Conservation (phyloP, 2,113 vertebrate genomes). For the Catharus bicknelli region DNA sequence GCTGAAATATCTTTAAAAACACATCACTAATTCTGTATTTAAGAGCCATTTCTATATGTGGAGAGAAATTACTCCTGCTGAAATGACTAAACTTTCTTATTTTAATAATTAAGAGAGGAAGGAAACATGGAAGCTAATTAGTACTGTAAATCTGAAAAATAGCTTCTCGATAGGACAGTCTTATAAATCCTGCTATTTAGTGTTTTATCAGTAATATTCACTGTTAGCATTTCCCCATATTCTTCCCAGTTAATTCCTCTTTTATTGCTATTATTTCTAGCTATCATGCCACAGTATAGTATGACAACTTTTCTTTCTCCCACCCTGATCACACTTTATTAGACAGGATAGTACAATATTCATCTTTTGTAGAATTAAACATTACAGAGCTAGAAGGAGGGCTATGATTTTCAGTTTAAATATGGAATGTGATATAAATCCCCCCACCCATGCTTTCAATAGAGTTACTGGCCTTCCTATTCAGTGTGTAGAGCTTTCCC, state of each 20-base stretch:
- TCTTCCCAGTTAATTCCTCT: not conserved
- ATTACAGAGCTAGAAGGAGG: not conserved
- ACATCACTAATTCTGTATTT: not conserved
- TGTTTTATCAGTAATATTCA: not conserved
- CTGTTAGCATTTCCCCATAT: not conserved
- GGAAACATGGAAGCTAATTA: not conserved
- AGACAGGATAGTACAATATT: not conserved
- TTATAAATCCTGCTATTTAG: constrained; percentile 8
- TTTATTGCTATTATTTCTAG: constrained; percentile 41
- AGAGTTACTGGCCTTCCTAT: not conserved
- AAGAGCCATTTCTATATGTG: not conserved
- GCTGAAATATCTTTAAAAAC: not conserved
- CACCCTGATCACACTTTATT: not conserved
- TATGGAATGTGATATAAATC: not conserved
- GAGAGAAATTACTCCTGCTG: not conserved
- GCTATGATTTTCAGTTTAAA: not conserved
- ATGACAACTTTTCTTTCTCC: constrained; percentile 21
- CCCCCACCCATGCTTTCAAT: not conserved
- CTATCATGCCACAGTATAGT: not conserved
- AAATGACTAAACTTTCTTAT: not conserved
- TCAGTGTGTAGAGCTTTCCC: not conserved
- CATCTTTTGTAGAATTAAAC: not conserved
- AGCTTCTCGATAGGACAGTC: not conserved
- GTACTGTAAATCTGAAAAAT: constrained; percentile 13
- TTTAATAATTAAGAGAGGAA: constrained; percentile 10